Conservation (phyloP, 2,888 invertebrate species). For the Baccha elongata region DNA sequence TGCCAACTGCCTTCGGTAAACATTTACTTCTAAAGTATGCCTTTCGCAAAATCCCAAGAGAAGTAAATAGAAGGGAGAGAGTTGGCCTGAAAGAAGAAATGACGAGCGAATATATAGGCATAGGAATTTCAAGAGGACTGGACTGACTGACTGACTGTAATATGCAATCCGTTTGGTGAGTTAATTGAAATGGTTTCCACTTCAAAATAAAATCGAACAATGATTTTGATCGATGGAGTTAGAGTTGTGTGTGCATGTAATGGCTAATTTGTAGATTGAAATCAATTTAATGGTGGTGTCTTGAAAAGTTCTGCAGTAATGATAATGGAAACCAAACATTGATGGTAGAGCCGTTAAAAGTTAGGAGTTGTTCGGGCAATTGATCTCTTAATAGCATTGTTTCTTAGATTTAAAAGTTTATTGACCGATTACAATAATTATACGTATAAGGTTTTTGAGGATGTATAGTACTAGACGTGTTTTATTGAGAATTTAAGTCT, state of each 20-base stretch:
- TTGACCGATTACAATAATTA: too few relatives aligned
- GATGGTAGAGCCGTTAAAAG: not conserved
- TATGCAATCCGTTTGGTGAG: constrained; percentile 6
- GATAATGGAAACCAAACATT: not conserved
- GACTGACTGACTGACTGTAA: not conserved
- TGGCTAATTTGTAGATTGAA: constrained; percentile 1
- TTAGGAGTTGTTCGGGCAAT: not conserved
- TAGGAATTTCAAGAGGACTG: not conserved
- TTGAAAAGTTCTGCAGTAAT: not conserved
- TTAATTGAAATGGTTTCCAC: constrained; percentile 29
- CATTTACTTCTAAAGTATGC: constrained; percentile 34
- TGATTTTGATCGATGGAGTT: not conserved
- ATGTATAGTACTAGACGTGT: too few relatives aligned
- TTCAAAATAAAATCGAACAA: constrained; percentile 35
- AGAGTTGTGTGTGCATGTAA: not conserved
- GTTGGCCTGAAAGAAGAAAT: constrained; percentile 1
- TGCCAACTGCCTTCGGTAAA: constrained; percentile 30
- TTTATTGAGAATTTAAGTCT: too few relatives aligned
- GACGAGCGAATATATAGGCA: not conserved
- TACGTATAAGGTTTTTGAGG: too few relatives aligned
- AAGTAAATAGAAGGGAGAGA: not conserved
- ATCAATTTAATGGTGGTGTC: not conserved
- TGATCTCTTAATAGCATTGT: constrained; percentile 24
- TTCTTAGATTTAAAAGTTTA: too few relatives aligned
- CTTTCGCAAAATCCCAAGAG: constrained; percentile 14